Base-by-base conservation (phyloP, 92 coral and sea anemone species). In the Scolanthus callimorphus region DNA sequence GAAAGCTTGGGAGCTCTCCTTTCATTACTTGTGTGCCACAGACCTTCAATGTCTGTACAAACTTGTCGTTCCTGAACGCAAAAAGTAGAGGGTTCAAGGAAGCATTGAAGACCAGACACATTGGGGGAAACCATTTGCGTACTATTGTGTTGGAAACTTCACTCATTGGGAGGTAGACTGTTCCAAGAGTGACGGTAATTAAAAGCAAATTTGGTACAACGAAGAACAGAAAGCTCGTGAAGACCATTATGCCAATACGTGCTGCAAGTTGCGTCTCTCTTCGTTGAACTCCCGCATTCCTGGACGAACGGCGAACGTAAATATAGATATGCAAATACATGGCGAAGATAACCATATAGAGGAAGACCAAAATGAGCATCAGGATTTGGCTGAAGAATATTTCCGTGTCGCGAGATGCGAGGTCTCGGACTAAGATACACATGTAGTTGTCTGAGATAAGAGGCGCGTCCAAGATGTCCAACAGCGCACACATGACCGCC, bases 61-160 rank as follows among this genome's bases (percentile, higher is more conserved):
- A 79, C 70, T 64, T 71, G 2, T 79, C 80, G 37, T 79, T 79
- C 28, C 74, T 64, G 34, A 62, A 79, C 3, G 85, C 85, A 39
- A 79, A 71, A n/a, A 71, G 26, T 0, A 60, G 24, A 0, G 85
- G 85, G 43, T 79, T 65, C 12, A 79, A 47, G 54, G 74, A 79
- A 2, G 85, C 74, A 55, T 79, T 79, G 6, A 57, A 68, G 0
- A 79, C 85, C 24, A 79, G 54, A 17, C 70, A 59, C 3, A 71
- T 57, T 2, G 66, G 79, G 9, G 85, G 85, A 22, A 79, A 31
- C 85, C 85, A 79, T 57, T 50, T 29, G 0, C 44, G 31, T 0
- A 79, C 22, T 0, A 68, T 22, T 0, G 31, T 39, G 23, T 79
- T 79, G 1, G 65, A 21, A 15, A 61, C 41, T 11, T 31, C 63